Conservation (phyloP, 2,797 vertebrate genomes). For the Esox masquinongy region DNA sequence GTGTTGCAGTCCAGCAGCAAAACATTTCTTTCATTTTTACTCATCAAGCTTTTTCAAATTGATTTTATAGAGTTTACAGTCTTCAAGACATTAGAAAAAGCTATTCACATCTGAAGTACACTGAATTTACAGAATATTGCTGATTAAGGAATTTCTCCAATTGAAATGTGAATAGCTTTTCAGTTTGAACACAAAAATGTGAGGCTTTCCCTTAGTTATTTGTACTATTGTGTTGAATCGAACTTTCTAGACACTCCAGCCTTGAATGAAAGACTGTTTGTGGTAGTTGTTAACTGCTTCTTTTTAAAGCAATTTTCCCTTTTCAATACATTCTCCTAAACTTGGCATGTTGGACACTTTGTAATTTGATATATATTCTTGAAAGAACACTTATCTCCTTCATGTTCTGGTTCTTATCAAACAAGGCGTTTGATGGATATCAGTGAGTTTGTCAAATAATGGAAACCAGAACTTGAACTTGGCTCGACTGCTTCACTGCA, state of each 20-base stretch:
- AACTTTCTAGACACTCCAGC: background rate
- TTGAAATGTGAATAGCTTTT: no score
- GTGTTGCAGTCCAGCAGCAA: no score
- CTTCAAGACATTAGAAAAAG: no score
- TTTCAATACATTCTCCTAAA: background rate
- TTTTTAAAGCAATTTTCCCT: background rate
- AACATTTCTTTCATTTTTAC: no score
- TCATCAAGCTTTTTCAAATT: no score
- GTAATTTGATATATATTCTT: background rate
- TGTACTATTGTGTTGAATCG: no score
- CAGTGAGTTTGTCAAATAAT: slow-evolving; percentile 19
- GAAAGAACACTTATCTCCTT: background rate
- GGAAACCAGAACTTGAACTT: slow-evolving; percentile 45
- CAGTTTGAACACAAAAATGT: no score
- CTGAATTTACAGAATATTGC: no score
- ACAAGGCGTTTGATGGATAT: slow-evolving; percentile 8
- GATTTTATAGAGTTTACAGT: no score
- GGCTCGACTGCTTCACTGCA: slow-evolving; percentile 22
- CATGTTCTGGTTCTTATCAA: background rate
- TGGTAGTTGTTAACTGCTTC: background rate
- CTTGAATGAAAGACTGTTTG: background rate
- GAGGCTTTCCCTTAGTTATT: no score
- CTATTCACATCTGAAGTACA: no score
- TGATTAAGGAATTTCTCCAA: no score
- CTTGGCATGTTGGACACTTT: background rate